Conservation (phyloP, 1,140 invertebrate genomes). For the Camponotus vicinus region DNA sequence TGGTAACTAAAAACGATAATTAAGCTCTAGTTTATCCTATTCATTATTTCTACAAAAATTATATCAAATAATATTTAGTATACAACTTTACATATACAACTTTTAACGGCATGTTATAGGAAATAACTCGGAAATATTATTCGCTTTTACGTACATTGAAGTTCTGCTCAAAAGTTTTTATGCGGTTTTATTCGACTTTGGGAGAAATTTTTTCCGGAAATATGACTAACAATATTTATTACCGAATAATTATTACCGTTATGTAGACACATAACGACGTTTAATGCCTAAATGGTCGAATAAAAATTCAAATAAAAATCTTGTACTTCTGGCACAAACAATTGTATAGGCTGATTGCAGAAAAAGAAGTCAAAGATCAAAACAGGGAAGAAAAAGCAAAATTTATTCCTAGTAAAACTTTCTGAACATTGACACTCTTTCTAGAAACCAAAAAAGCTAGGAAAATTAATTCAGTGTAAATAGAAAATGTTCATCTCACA, state of each 20-base stretch:
- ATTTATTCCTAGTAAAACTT: slow-evolving; percentile 27
- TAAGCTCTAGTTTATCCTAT: background rate
- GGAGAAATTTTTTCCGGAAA: slow-evolving; percentile 31
- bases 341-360: background rate
- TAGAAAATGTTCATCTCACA: too few species aligned
- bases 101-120: background rate
- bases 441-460: too few species aligned
- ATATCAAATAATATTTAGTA: background rate
- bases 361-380: background rate
- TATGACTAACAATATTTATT: slow-evolving; percentile 14
- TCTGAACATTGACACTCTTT: too few species aligned
- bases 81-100: background rate
- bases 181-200: background rate
- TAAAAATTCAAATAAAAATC: slow-evolving; percentile 38
- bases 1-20: background rate
- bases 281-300: slow-evolving; percentile 12
- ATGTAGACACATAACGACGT: background rate
- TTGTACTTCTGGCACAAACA: background rate
- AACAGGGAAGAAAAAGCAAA: slow-evolving; percentile 4
- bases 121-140: slow-evolving; percentile 2
- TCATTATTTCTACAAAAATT: background rate
- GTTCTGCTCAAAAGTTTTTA: background rate
- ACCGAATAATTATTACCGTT: background rate
- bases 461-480: too few species aligned
- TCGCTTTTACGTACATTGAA: background rate